Evolutionary conservation across 2,797 vertebrate genomes (phyloP), one percentile per base, ranked within the genome.

Genomic region (Gorsachius magnificus): DNA sequence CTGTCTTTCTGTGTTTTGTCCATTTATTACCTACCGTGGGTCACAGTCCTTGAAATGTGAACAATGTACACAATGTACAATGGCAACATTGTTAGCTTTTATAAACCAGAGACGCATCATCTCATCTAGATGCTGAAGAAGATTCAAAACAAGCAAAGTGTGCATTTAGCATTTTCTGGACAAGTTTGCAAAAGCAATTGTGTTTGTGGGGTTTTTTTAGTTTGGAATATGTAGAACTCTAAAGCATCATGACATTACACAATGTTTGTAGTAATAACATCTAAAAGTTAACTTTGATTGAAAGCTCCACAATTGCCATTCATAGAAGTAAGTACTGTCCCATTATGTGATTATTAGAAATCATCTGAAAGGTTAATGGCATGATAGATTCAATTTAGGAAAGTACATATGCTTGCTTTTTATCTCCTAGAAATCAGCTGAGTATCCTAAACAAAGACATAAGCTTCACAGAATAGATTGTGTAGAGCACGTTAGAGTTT

Each of bases 1-100:
- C 75, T 93, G 61, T 92, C 70, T 94, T 95, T 92, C 33, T 93
- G 66, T 93, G 91, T 74, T 80, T 94, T 86, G 90, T 96, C 43
- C 38, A 13, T 77, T 63, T 85, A 31, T 61, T 83, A 46, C 25
- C 61, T 36, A 22, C 20, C 18, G 53, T 51, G 78, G 35, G 57
- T 65, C 43, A 53, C 54, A 8, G 41, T 54, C 50, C 48, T 43
- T 46, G 84, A 83, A 35, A 31, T 11, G 10, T 29, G 50, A 71
- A 21, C 60, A 8, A 8, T 29, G 69, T 53, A 8, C 9, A 14
- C 20, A 64, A 28, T 13, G 24, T 60, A 22, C 48, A 51, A 3
- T 9, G 38, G 70, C 51, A 74, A 8, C 43, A 16, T 48, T 21
- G 56, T 41, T 54, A 48, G 24, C 69, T 75, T 78, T 46, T 69